Percentiles rank a stretch among this genome's conserved stretches.
Evolutionary conservation across 2,797 vertebrate genomes (phyloP).

Genomic region (Centropyge bicolor): DNA sequence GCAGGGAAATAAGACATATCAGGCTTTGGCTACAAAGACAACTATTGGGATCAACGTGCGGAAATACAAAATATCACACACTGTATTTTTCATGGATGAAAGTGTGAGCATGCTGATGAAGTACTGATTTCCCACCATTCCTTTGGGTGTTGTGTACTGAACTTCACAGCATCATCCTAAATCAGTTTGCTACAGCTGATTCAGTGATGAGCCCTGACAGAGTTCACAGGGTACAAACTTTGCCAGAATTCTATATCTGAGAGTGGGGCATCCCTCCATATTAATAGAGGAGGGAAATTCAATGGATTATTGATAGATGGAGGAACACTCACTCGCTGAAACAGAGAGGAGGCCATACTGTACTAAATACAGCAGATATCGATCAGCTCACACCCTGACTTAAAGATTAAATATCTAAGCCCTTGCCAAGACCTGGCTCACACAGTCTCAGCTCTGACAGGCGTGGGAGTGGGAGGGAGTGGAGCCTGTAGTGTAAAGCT

Average conservation of each 20-base stretch:
- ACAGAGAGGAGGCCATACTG: constrained; percentile 1
- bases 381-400: constrained; percentile 35
- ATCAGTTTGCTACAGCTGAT: background rate
- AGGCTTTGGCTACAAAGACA: background rate
- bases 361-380: constrained; percentile 30
- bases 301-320: constrained; percentile 29
- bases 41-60: too few species aligned
- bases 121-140: background rate
- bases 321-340: constrained; percentile 20
- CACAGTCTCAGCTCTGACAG: constrained; percentile 16
- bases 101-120: background rate
- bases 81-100: background rate
- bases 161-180: background rate
- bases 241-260: background rate
- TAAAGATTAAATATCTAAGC: constrained; percentile 35
- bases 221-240: constrained; percentile 1
- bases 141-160: background rate
- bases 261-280: background rate
- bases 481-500: constrained; percentile 14
- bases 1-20: background rate
- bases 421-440: constrained; percentile 4
- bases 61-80: background rate
- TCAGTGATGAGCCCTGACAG: background rate
- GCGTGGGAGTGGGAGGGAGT: constrained; percentile 18
- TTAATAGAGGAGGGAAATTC: constrained; percentile 11